Evolutionary conservation across 2,113 vertebrate genomes (phyloP).

Genomic region (Phoxinus phoxinus): DNA sequence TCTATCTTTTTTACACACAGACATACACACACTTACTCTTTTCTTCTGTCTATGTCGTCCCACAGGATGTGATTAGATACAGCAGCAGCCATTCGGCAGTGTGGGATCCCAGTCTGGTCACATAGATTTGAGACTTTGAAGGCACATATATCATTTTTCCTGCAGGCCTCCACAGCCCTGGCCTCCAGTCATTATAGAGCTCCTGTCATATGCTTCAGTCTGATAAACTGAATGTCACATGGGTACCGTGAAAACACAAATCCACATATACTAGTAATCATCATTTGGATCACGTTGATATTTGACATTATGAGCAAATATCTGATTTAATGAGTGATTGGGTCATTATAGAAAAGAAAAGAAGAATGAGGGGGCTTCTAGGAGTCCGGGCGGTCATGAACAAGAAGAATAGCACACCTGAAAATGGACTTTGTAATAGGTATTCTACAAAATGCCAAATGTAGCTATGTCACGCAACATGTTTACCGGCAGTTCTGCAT

Average conservation of each 20-base stretch:
- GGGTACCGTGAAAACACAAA: background rate
- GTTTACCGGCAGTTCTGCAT: slow-evolving; percentile 1
- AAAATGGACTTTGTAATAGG: slow-evolving; percentile 26
- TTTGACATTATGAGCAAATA: slow-evolving; percentile 41
- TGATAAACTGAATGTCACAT: slow-evolving; percentile 45
- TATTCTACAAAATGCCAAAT: slow-evolving; percentile 3
- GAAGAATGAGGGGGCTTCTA: slow-evolving; percentile 4
- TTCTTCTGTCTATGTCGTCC: slow-evolving; percentile 48
- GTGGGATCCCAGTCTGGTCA: slow-evolving; percentile 51
- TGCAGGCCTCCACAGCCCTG: slow-evolving; percentile 37
- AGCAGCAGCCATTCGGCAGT: slow-evolving; percentile 49
- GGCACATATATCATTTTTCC: slow-evolving; percentile 40
- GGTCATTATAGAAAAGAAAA: slow-evolving; percentile 25
- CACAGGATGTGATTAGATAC: slow-evolving; percentile 57
- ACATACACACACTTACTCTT: slow-evolving; percentile 37
- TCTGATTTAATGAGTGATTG: slow-evolving; percentile 32
- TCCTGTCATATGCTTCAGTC: slow-evolving; percentile 29
- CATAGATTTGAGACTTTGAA: slow-evolving; percentile 51
- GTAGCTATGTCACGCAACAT: background rate
- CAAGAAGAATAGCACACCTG: background rate
- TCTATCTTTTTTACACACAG: slow-evolving; percentile 8
- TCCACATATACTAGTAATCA: slow-evolving; percentile 15
- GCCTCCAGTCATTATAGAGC: slow-evolving; percentile 36
- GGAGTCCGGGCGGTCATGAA: background rate
- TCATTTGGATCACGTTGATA: slow-evolving; percentile 37